Evolutionary conservation across 2,113 vertebrate genomes (phyloP).

Genomic region (Ardeotis arabs): DNA sequence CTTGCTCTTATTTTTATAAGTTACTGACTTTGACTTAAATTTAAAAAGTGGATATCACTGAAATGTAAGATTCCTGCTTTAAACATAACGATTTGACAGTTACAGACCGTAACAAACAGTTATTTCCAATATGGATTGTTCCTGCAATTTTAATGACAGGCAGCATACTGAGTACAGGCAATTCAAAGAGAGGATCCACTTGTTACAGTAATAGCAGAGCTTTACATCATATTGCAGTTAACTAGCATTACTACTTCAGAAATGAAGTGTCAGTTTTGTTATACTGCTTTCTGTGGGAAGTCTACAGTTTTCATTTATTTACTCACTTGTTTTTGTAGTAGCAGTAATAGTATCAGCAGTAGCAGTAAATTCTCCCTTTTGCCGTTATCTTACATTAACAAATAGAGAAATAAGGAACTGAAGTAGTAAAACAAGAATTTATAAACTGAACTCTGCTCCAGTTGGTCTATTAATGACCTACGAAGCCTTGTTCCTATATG

Average conservation of each 20-base stretch:
- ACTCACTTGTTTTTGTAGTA: background rate
- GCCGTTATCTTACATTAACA: background rate
- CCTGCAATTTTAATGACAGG: background rate
- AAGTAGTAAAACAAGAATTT: background rate
- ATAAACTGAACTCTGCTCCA: background rate
- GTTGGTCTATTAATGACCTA: background rate
- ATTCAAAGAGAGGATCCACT: background rate
- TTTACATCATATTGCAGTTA: background rate
- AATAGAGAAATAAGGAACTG: background rate
- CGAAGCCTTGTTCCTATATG: background rate
- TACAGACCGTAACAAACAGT: background rate
- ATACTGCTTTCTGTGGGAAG: background rate
- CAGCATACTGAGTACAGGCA: accelerated
- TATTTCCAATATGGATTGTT: background rate
- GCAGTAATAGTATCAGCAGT: background rate
- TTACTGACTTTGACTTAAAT: background rate
- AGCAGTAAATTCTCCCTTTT: background rate
- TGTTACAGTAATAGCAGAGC: background rate
- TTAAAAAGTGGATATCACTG: background rate
- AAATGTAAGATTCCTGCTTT: background rate
- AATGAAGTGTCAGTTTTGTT: background rate
- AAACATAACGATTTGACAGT: background rate
- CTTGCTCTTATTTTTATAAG: background rate
- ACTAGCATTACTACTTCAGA: background rate
- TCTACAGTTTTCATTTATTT: background rate